A percentile compares a stretch with the other conserved stretches of the same genome.
These are phyloP conservation scores for Zoanthus gigantus DNA, from an alignment of 92 coral and sea anemone species.

Conservation along the genomic window DNA sequence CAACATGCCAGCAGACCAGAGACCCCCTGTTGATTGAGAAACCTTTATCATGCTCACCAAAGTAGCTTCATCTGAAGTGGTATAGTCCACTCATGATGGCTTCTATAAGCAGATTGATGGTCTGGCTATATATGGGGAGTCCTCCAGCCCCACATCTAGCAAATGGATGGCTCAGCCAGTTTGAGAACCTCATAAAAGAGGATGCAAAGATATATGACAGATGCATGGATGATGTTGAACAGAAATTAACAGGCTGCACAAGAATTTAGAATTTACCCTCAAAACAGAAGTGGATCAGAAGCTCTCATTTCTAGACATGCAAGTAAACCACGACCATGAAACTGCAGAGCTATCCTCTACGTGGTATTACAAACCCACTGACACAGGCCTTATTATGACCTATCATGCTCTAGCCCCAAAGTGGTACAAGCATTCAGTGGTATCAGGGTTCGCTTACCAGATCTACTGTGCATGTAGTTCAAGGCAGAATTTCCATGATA, in stretches of 20 bases:
- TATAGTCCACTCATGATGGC: neutral
- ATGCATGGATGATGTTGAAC: too few species aligned
- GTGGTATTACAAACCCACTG: neutral
- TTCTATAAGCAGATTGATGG: constrained; percentile 5
- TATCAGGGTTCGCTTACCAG: too few species aligned
- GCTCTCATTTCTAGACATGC: neutral
- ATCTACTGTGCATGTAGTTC: neutral
- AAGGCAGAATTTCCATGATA: neutral
- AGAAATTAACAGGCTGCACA: neutral
- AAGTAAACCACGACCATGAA: neutral
- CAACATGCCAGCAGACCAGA: neutral
- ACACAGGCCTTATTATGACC: neutral
- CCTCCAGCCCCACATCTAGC: constrained; percentile 26
- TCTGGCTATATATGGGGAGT: constrained; percentile 10
- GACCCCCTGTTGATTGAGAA: neutral
- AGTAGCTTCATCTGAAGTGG: neutral
- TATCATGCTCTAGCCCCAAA: neutral
- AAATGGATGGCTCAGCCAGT: constrained; percentile 29
- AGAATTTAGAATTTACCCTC: neutral
- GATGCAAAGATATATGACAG: neutral
- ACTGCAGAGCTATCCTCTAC: neutral
- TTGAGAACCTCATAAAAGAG: neutral
- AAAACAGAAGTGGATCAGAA: neutral
- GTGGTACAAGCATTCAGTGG: neutral
- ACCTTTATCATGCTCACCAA: neutral